Base-by-base conservation (phyloP, 64 coral and sea anemone species). In the Dendrophyllia cribrosa region DNA sequence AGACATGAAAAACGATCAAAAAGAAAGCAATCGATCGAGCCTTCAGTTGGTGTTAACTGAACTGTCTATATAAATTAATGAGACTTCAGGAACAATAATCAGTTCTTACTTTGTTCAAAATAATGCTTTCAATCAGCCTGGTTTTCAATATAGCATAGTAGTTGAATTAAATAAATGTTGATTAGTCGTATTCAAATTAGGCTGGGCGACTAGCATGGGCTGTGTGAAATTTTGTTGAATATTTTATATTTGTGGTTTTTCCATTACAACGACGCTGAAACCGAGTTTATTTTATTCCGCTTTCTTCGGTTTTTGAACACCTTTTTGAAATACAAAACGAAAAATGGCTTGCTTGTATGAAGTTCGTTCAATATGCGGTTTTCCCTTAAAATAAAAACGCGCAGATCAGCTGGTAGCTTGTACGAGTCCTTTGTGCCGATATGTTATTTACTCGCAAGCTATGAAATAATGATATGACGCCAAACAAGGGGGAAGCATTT, bases 401-500 rank as follows among this genome's bases (percentile, higher is more conserved):
- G 3, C 0, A 48, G 45, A 47, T 82, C 13, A 62, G 78, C 26
- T 83, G 59, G 13, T 43, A 47, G 53, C 12, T 56, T 47, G 15
- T 65, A 23, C 20, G 5, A 47, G 71, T 23, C 14, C 50, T 23
- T 55, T 53, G 16, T 77, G 51, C 3, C 6, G 22, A 58, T 7
- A 74, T 23, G 75, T 77, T 77, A 53, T 53, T 77, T 77, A 77
- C 51, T 77, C 75, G 75, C 21, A 22, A 10, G 51, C 49, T n/a
- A 77, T 53, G 21, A 77, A 58, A 77, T 77, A 55, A 77, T 77
- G 75, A 77, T 77, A 77, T 56, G 60, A 22, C 43, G 79, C 79
- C 9, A 46, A 17, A 11, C 22, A 11, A 24, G 5, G 5, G 58
- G 79, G 58, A 83, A 65, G 59, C 7, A 49, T 66, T n/a, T 19